phyloP scores from a whole-genome alignment of 2,113 vertebrate species.

The Odontesthes bonariensis region DNA sequence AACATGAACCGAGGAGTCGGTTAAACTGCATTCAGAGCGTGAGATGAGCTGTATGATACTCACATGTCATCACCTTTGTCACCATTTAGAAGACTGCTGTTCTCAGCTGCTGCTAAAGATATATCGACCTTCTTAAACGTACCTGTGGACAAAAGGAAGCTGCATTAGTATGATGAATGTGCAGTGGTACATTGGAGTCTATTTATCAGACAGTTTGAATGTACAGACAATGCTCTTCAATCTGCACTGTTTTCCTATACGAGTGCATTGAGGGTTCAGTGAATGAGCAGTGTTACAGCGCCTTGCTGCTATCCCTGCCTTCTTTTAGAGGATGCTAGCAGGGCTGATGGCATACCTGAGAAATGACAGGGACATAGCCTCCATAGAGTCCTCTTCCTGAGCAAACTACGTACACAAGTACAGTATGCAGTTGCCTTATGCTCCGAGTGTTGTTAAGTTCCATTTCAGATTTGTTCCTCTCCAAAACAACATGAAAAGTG shows the following conservation, averaged over 20 bases:
- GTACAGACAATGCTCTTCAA: not conserved
- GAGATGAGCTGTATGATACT: conserved; percentile 52
- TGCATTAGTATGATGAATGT: not conserved
- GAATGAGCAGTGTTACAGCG: conserved; percentile 11
- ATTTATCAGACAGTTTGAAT: not conserved
- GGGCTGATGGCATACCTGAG: conserved; percentile 18
- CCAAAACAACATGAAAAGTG: no score
- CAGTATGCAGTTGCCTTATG: not conserved
- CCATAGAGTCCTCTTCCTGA: not conserved
- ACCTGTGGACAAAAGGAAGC: conserved; percentile 61
- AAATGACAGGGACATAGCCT: not conserved
- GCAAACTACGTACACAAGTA: not conserved
- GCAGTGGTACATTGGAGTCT: not conserved
- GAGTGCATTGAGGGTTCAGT: not conserved
- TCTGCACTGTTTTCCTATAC: no score
- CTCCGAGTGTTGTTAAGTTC: no score
- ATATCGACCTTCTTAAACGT: conserved; percentile 61
- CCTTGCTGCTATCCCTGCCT: not conserved
- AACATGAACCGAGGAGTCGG: not conserved
- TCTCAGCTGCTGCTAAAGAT: conserved; percentile 59
- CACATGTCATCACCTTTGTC: conserved; percentile 72
- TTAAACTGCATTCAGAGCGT: not conserved
- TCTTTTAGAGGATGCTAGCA: conserved; percentile 18
- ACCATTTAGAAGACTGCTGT: conserved; percentile 66
- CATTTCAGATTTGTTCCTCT: no score